Conservation (phyloP, 2,888 invertebrate species). For the Dryobota labecula region DNA sequence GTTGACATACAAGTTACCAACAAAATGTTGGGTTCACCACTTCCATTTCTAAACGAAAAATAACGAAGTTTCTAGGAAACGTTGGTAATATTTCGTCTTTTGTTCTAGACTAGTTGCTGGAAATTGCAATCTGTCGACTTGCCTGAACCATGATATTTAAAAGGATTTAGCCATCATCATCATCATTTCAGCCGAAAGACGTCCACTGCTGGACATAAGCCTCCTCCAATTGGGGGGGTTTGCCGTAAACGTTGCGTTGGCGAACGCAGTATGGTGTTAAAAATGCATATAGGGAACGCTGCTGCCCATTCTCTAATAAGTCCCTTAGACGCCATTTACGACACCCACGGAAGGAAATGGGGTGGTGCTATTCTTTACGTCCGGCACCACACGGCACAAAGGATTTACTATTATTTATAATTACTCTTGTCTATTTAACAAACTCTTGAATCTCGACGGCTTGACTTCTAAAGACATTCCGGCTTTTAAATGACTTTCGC, state of each 20-base stretch:
- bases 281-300: too few relatives aligned
- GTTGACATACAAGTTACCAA: constrained; percentile 39
- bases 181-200: too few relatives aligned
- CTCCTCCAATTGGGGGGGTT: too few relatives aligned
- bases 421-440: constrained; percentile 40
- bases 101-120: constrained; percentile 8
- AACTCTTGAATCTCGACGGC: constrained; percentile 12
- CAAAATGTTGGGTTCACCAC: constrained; percentile 1
- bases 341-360: too few relatives aligned
- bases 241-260: too few relatives aligned
- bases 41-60: constrained; percentile 9
- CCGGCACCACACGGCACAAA: too few relatives aligned
- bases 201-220: too few relatives aligned
- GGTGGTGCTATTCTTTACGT: too few relatives aligned
- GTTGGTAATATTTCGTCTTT: constrained; percentile 3
- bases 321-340: too few relatives aligned
- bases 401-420: constrained; percentile 33
- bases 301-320: too few relatives aligned
- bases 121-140: constrained; percentile 16
- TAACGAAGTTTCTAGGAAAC: constrained; percentile 10
- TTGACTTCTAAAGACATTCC: constrained; percentile 35
- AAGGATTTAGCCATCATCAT: too few relatives aligned
- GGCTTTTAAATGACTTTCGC: constrained; percentile 46
- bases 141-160: constrained; percentile 24
- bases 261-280: too few relatives aligned